Percentiles rank a stretch among this genome's conserved stretches.
These are phyloP conservation scores for Radopholus similis DNA, from an alignment of 1,140 invertebrate species.

Conservation along the genomic window DNA sequence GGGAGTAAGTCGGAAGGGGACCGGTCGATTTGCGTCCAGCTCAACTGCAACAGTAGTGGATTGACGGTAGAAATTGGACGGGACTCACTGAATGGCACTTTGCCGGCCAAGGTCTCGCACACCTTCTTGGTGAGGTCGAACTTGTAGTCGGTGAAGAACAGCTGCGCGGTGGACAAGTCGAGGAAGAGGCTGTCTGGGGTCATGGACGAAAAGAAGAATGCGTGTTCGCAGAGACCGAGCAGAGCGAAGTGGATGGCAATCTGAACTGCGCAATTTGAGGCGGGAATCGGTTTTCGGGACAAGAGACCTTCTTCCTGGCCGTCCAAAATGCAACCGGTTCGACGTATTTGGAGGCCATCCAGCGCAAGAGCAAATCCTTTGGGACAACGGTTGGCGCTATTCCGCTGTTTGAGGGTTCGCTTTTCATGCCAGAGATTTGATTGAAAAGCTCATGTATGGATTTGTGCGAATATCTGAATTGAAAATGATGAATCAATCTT, in stretches of 20 bases:
- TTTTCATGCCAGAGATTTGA: conserved; percentile 15
- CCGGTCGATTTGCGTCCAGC: conserved; percentile 33
- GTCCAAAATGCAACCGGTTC: conserved; percentile 18
- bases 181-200: conserved; percentile 13
- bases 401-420: neutral
- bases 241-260: conserved; percentile 26
- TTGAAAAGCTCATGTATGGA: conserved; percentile 24
- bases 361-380: conserved; percentile 17
- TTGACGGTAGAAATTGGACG: neutral
- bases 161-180: conserved; percentile 26
- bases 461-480: conserved; percentile 23
- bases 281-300: neutral
- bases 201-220: conserved; percentile 27
- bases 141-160: conserved; percentile 27
- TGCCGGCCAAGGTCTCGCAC: conserved; percentile 18
- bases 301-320: conserved; percentile 23
- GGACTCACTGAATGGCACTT: conserved; percentile 17
- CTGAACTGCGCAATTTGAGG: conserved; percentile 9
- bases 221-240: conserved; percentile 21
- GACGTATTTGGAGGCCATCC: conserved; percentile 16
- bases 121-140: conserved; percentile 31
- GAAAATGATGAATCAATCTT: neutral
- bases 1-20: conserved; percentile 22
- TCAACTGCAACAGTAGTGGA: conserved; percentile 17
- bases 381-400: conserved; percentile 13